phyloP scores from a whole-genome alignment of 2,888 invertebrate genomes.

The Marasmarcha lunaedactyla region DNA sequence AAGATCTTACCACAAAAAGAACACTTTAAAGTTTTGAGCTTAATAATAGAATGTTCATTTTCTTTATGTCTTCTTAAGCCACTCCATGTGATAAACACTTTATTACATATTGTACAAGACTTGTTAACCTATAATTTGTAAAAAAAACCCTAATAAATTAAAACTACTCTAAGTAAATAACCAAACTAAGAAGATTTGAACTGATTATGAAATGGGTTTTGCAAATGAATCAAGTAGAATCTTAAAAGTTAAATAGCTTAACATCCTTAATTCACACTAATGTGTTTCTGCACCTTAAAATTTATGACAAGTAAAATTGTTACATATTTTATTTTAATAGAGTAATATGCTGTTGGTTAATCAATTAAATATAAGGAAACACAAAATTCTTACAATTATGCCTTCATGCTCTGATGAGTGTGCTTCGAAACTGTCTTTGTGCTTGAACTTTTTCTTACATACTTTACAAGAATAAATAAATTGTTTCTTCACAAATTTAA shows the following conservation, averaged over 20 bases:
- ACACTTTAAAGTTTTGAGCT: constrained; percentile 36
- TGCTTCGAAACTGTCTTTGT: constrained; percentile 37
- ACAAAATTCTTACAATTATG: constrained; percentile 30
- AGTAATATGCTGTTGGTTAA: no score
- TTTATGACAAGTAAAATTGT: no score
- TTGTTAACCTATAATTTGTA: background rate
- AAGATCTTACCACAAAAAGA: constrained; percentile 43
- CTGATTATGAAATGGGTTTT: no score
- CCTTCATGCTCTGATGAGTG: constrained; percentile 48
- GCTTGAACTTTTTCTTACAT: constrained; percentile 43
- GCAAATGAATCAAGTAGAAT: no score
- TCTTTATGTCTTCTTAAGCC: constrained; percentile 41
- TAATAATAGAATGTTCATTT: constrained; percentile 35
- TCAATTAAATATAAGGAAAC: no score
- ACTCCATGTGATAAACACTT: constrained; percentile 42
- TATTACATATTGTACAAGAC: background rate
- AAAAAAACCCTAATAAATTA: no score
- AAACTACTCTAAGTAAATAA: no score
- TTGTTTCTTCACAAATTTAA: constrained; percentile 23
- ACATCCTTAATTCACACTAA: no score
- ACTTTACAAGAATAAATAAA: constrained; percentile 40
- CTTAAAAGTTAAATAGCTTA: background rate
- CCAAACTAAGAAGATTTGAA: no score
- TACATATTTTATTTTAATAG: no score
- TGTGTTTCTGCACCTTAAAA: no score